Conservation (phyloP, 2,113 vertebrate species). For the Tragelaphus imberbis region DNA sequence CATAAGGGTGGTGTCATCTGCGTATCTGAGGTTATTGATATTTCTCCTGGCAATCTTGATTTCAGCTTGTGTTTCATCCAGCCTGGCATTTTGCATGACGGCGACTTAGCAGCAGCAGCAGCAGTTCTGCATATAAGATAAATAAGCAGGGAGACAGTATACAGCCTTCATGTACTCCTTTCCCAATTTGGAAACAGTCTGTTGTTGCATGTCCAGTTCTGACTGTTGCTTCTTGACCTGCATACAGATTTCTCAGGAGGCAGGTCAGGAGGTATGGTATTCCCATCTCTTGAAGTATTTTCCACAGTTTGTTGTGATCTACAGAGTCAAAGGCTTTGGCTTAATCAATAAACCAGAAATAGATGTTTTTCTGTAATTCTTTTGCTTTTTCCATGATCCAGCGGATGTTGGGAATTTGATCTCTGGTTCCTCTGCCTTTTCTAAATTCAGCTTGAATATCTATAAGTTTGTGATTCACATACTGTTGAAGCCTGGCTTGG, state of each 20-base stretch:
- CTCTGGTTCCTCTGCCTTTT: background rate
- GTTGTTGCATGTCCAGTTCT: background rate
- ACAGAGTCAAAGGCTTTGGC: background rate
- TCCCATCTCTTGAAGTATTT: background rate
- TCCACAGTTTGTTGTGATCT: background rate
- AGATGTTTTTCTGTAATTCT: background rate
- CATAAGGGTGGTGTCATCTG: background rate
- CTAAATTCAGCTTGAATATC: background rate
- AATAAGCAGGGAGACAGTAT: background rate
- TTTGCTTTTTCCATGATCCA: background rate
- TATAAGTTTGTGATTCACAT: background rate
- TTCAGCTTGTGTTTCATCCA: background rate
- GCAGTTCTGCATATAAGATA: background rate
- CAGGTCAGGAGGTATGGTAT: background rate
- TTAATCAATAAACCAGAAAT: background rate
- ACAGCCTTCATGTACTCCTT: background rate
- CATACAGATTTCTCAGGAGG: background rate
- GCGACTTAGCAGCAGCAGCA: no score
- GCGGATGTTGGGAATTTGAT: background rate
- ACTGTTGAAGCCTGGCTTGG: background rate
- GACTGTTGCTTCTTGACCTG: background rate
- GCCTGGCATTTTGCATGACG: background rate
- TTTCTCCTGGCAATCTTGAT: background rate
- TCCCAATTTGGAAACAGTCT: background rate
- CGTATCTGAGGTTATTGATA: background rate